These are phyloP conservation scores for Watsonalla binaria DNA, from an alignment of 2,888 invertebrate species.

Conservation along the genomic window DNA sequence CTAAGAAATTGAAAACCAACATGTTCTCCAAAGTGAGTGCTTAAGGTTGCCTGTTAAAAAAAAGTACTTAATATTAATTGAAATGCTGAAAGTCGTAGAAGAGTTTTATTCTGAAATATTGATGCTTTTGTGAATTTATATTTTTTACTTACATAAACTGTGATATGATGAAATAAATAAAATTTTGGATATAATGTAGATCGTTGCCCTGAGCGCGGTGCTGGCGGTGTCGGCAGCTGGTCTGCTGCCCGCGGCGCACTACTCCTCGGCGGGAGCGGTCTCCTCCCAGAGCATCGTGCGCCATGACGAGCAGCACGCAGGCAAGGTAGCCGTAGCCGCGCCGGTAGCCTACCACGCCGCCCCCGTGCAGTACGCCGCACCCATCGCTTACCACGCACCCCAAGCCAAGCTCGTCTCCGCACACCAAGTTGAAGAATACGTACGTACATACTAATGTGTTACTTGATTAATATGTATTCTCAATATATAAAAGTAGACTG, in stretches of 20 bases:
- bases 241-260: conserved; percentile 56
- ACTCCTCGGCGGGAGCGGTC: conserved; percentile 57
- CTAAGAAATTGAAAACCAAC: conserved; percentile 34
- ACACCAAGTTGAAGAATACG: conserved; percentile 50
- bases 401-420: conserved; percentile 33
- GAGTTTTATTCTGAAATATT: background rate
- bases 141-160: conserved; percentile 12
- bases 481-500: background rate
- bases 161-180: background rate
- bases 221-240: conserved; percentile 61
- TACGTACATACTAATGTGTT: conserved; percentile 24
- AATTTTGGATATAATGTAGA: conserved; percentile 22
- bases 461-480: background rate
- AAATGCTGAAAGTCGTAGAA: background rate
- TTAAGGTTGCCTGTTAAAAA: background rate
- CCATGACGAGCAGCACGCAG: conserved; percentile 41
- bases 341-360: conserved; percentile 33
- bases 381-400: conserved; percentile 35
- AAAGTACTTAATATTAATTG: background rate
- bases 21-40: conserved; percentile 66
- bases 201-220: conserved; percentile 54
- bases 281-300: conserved; percentile 57
- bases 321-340: conserved; percentile 25
- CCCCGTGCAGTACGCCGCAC: conserved; percentile 18
- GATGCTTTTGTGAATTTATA: background rate